Evolutionary conservation across 1,140 invertebrate genomes (phyloP).

Genomic region (Pseudomyrmex gracilis): DNA sequence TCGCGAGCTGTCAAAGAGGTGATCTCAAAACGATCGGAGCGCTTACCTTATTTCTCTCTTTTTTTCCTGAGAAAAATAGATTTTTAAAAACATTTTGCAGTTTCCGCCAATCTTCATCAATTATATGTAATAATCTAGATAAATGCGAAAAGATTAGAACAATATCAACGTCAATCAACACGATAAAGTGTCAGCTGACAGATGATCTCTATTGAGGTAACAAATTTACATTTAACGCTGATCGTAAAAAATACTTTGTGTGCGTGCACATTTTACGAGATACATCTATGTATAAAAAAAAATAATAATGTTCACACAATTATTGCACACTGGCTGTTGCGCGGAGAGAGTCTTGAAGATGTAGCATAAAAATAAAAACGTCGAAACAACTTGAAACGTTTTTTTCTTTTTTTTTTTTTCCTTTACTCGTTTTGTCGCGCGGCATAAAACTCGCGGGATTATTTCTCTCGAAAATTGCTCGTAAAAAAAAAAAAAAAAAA

Average conservation of each 20-base stretch:
- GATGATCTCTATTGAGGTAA: neutral
- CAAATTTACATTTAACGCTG: neutral
- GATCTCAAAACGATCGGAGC: constrained; percentile 31
- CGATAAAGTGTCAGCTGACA: constrained; percentile 11
- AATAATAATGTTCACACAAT: neutral
- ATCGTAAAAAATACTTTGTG: neutral
- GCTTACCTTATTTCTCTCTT: neutral
- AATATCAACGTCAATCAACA: constrained; percentile 49
- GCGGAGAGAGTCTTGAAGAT: too few species aligned
- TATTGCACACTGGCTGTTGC: too few species aligned
- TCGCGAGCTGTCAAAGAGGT: constrained; percentile 45
- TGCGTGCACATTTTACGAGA: neutral
- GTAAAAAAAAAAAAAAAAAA: constrained; percentile 33
- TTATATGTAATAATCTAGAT: constrained; percentile 37
- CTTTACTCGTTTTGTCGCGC: neutral
- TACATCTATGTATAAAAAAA: neutral
- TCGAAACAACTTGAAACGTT: neutral
- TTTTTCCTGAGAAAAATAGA: neutral
- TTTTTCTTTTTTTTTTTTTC: neutral
- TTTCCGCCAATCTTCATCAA: constrained; percentile 67
- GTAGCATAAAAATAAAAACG: too few species aligned
- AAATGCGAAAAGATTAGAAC: constrained; percentile 44
- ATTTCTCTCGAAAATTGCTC: constrained; percentile 26
- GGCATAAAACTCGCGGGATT: constrained; percentile 13
- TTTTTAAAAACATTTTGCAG: constrained; percentile 55